Evolutionary conservation across 2,113 vertebrate species (phyloP).

Genomic region (Todiramphus chloris): DNA sequence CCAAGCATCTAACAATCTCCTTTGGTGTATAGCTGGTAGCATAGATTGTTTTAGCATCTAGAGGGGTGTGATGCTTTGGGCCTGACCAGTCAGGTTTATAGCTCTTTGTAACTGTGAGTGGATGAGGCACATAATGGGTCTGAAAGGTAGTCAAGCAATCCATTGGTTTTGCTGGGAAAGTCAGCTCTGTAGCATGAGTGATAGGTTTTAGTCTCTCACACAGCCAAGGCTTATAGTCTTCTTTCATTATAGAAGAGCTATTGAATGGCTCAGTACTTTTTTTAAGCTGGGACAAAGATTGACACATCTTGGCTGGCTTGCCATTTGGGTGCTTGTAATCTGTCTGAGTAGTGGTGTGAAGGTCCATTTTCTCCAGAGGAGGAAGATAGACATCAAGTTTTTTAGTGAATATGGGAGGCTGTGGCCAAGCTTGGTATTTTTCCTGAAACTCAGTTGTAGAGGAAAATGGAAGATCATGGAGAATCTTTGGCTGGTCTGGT

Average conservation of each 20-base stretch:
- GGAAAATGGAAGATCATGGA: not conserved
- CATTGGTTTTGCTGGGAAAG: not conserved
- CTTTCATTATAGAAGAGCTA: constrained; percentile 59
- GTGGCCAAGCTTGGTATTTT: constrained; percentile 71
- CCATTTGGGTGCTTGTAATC: constrained; percentile 49
- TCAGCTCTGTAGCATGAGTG: not conserved
- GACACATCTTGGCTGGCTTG: constrained; percentile 16
- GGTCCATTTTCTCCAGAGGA: constrained; percentile 53
- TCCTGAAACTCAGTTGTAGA: constrained; percentile 56
- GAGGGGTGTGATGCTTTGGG: not conserved
- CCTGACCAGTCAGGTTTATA: constrained; percentile 39
- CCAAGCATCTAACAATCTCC: constrained; percentile 21
- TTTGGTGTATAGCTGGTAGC: constrained; percentile 58
- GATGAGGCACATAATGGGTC: constrained; percentile 60
- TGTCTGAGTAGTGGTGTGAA: constrained; percentile 54
- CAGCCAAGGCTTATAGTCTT: constrained; percentile 68
- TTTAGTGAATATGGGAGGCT: not conserved
- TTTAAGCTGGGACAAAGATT: not conserved
- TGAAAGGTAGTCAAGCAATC: constrained; percentile 50
- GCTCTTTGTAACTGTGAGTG: not conserved
- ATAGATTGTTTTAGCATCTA: constrained; percentile 40
- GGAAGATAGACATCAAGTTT: not conserved
- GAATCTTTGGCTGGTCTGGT: not conserved
- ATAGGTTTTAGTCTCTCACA: not conserved
- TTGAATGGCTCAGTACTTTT: constrained; percentile 8